Conservation (phyloP, 1,140 invertebrate genomes). For the Panulirus ornatus region DNA sequence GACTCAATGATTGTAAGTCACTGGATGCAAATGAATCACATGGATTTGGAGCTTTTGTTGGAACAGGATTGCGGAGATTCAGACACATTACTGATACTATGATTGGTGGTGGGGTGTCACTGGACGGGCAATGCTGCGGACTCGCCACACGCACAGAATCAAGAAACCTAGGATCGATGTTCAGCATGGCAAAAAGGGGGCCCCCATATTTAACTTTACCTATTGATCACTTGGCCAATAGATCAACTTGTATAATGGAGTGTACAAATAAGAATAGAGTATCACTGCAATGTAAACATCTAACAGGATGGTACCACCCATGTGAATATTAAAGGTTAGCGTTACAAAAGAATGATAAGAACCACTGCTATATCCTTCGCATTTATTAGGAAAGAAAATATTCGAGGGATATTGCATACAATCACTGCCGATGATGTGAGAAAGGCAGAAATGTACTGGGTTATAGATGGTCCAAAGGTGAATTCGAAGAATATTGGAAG, state of each 20-base stretch:
- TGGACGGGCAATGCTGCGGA: slow-evolving; percentile 25
- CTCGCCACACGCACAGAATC: neutral
- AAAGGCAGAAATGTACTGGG: slow-evolving; percentile 2
- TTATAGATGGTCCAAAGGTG: slow-evolving; percentile 13
- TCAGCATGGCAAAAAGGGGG: slow-evolving; percentile 35
- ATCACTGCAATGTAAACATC: slow-evolving; percentile 1
- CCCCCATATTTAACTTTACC: slow-evolving; percentile 26
- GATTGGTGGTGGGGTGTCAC: slow-evolving; percentile 34
- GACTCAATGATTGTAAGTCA: slow-evolving; percentile 31
- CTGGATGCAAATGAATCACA: slow-evolving; percentile 39
- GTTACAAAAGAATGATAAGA: slow-evolving; percentile 23
- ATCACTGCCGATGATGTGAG: too few species aligned
- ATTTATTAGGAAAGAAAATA: neutral
- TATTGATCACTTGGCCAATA: slow-evolving; percentile 8
- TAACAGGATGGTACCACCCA: neutral
- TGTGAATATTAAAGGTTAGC: neutral
- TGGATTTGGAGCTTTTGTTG: too few species aligned
- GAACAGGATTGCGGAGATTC: slow-evolving; percentile 37
- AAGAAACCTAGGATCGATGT: neutral
- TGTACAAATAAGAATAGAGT: slow-evolving; percentile 12
- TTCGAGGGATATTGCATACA: neutral
- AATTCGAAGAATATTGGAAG: slow-evolving; percentile 2
- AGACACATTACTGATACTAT: too few species aligned
- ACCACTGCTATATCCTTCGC: slow-evolving; percentile 21
- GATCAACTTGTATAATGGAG: neutral